Evolutionary conservation across 2,113 vertebrate species (phyloP).

Genomic region (Falcunculus frontatus): DNA sequence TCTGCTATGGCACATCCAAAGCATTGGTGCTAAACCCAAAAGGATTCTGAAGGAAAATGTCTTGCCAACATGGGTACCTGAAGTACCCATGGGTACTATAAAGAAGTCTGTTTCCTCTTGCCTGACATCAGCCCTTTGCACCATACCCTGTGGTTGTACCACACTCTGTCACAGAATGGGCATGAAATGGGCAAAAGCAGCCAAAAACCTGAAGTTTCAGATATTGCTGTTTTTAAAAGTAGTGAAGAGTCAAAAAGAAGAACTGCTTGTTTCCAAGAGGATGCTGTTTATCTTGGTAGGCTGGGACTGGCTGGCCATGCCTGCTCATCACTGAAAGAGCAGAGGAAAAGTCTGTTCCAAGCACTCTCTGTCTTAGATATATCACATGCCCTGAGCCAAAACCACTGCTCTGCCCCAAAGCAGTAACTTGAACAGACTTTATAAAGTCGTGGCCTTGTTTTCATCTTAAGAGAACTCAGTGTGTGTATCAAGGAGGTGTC

Average conservation of each 20-base stretch:
- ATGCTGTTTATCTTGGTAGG: not conserved
- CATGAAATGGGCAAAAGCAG: not conserved
- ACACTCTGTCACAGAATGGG: rapidly evolving
- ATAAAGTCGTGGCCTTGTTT: not conserved
- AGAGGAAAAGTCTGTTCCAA: not conserved
- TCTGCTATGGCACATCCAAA: not conserved
- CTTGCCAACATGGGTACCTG: not conserved
- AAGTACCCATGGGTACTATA: not conserved
- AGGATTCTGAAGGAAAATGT: not conserved
- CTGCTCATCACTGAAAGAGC: not conserved
- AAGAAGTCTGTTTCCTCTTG: not conserved
- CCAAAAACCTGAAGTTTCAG: not conserved
- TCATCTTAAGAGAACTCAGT: not conserved
- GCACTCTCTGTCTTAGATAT: not conserved
- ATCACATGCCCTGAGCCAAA: not conserved
- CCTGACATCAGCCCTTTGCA: not conserved
- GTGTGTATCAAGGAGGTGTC: not conserved
- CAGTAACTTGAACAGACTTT: not conserved
- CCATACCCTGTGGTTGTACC: not conserved
- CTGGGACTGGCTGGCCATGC: not conserved
- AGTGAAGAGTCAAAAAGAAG: not conserved
- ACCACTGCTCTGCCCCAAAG: not conserved
- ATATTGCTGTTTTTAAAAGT: not conserved
- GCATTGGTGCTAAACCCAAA: not conserved
- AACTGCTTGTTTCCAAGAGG: not conserved